phyloP scores from a whole-genome alignment of 1,140 invertebrate genomes.

The Kradibia gibbosae region DNA sequence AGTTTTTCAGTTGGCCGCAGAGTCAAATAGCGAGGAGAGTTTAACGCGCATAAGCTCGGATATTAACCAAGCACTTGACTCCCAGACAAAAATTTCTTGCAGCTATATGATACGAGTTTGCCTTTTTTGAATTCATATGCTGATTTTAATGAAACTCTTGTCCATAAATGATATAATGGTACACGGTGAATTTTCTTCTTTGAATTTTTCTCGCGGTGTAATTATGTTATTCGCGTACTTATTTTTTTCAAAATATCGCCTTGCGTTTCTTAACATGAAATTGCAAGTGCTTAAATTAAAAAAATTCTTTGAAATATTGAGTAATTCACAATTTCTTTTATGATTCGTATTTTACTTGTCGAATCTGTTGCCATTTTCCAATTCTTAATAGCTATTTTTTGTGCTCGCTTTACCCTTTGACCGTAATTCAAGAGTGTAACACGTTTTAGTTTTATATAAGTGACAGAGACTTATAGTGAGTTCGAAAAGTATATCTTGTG shows the following conservation, averaged over 20 bases:
- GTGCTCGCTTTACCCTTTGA: too few species aligned
- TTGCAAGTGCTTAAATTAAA: neutral
- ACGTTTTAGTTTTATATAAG: too few species aligned
- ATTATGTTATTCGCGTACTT: neutral
- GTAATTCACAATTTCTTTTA: neutral
- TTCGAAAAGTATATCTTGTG: too few species aligned
- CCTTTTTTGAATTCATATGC: neutral
- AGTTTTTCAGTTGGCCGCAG: neutral
- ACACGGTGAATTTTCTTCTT: neutral
- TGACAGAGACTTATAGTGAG: too few species aligned
- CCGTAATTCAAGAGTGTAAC: too few species aligned
- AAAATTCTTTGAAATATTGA: neutral
- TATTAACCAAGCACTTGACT: neutral
- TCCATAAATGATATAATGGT: neutral
- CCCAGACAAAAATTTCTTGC: neutral
- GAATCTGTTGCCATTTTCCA: neutral
- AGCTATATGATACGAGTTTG: neutral
- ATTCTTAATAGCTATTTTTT: too few species aligned
- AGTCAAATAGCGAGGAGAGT: neutral
- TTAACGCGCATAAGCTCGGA: neutral
- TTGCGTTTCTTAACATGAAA: neutral
- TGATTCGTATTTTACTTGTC: neutral
- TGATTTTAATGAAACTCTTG: neutral
- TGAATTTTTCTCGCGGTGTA: neutral
- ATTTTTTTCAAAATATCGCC: neutral